phyloP scores from a whole-genome alignment of 2,113 vertebrate species.

The Gymnarchus niloticus region DNA sequence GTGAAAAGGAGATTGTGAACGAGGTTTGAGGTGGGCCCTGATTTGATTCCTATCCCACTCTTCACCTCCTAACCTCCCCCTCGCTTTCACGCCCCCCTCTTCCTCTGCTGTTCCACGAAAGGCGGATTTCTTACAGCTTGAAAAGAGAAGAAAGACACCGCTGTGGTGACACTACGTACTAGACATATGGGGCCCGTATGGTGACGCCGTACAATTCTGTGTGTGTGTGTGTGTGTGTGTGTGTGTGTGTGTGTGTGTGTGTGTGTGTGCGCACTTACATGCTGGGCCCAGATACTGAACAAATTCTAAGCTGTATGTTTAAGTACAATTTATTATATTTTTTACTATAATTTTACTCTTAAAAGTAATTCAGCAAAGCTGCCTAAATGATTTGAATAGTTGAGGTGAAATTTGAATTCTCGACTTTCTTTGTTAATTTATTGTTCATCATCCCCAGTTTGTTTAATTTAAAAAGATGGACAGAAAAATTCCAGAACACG shows the following conservation, averaged over 20 bases:
- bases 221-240: background rate
- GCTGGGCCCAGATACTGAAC: background rate
- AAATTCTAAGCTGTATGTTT: background rate
- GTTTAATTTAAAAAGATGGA: background rate
- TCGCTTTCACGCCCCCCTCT: constrained; percentile 55
- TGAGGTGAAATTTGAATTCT: background rate
- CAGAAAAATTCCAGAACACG: background rate
- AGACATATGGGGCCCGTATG: background rate
- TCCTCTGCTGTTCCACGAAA: constrained; percentile 71
- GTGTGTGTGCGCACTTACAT: background rate
- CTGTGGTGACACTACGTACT: constrained; percentile 41
- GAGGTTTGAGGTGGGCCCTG: constrained; percentile 60
- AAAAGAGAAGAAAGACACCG: constrained; percentile 41
- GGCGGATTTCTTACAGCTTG: constrained; percentile 63
- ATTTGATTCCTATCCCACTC: constrained; percentile 61
- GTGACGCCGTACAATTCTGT: background rate
- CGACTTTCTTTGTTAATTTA: background rate
- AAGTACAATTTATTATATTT: background rate
- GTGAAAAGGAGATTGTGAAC: constrained; percentile 20
- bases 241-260: background rate
- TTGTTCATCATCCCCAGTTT: background rate
- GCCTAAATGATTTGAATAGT: background rate
- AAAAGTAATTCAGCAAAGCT: too few relatives aligned
- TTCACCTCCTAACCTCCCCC: constrained; percentile 43
- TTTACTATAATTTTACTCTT: background rate